A percentile compares a stretch with the other conserved stretches of the same genome.
phyloP scores from a whole-genome alignment of 2,113 vertebrate species.

The Carassius auratus region DNA sequence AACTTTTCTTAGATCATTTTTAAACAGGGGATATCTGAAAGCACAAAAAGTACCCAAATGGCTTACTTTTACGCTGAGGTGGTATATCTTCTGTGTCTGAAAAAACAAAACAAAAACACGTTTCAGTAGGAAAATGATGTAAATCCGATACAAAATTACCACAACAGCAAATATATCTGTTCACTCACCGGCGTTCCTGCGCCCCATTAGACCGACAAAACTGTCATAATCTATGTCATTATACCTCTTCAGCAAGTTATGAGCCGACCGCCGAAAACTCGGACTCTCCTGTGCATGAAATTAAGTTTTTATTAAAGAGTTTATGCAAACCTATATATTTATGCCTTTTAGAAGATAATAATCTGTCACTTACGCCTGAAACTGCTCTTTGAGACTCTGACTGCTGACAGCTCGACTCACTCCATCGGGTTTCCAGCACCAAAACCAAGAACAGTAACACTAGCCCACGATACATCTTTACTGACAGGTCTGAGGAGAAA shows the following conservation, averaged over 20 bases:
- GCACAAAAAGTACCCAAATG: neutral
- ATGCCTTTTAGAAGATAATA: neutral
- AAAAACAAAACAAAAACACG: neutral
- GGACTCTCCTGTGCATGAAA: slow-evolving; percentile 63
- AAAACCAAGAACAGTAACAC: slow-evolving; percentile 74
- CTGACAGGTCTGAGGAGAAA: slow-evolving; percentile 54
- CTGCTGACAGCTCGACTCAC: slow-evolving; percentile 75
- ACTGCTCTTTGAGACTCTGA: slow-evolving; percentile 63
- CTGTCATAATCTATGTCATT: slow-evolving; percentile 84
- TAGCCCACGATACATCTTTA: slow-evolving; percentile 75
- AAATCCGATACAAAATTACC: too few species aligned
- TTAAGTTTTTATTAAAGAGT: neutral
- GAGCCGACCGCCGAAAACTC: slow-evolving; percentile 72
- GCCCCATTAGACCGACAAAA: slow-evolving; percentile 83
- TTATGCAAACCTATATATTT: too few species aligned
- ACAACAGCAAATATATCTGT: neutral
- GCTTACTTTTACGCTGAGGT: slow-evolving; percentile 76
- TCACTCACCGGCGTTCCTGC: slow-evolving; percentile 78
- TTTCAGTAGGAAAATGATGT: neutral
- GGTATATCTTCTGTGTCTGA: slow-evolving; percentile 64
- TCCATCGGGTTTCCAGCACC: slow-evolving; percentile 70
- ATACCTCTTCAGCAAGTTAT: slow-evolving; percentile 76
- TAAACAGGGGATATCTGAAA: neutral
- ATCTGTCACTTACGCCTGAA: slow-evolving; percentile 67
- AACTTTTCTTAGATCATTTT: neutral